Conservation (phyloP, 1,140 invertebrate species). For the Lysiphlebus fabarum region DNA sequence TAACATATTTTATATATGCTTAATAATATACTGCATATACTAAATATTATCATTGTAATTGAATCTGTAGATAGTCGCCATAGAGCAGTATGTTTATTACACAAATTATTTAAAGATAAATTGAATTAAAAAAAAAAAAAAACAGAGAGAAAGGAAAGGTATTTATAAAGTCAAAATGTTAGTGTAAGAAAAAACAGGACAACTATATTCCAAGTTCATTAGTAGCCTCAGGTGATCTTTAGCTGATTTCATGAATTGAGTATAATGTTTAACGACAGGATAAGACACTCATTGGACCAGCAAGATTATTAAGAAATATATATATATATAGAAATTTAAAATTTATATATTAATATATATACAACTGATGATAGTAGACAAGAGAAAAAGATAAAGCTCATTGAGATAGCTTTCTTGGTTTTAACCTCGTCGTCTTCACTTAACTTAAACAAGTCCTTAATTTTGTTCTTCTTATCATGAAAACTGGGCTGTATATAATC, state of each 20-base stretch:
- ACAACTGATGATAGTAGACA: not conserved
- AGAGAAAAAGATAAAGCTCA: constrained; percentile 31
- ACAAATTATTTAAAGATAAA: not conserved
- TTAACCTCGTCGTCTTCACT: constrained; percentile 27
- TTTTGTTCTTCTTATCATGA: constrained; percentile 32
- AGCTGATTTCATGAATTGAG: too few species aligned
- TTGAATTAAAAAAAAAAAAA: not conserved
- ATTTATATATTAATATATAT: too few species aligned
- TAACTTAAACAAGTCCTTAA: constrained; percentile 40
- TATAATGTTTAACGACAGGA: too few species aligned
- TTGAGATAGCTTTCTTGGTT: constrained; percentile 33
- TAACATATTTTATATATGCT: not conserved
- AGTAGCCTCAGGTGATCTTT: too few species aligned
- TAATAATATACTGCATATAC: too few species aligned
- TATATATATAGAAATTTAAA: too few species aligned
- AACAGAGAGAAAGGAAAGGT: not conserved
- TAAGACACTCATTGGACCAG: not conserved
- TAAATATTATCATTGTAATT: constrained; percentile 2
- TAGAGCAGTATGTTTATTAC: constrained; percentile 12
- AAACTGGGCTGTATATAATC: constrained; percentile 24
- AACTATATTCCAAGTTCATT: too few species aligned
- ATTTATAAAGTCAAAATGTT: too few species aligned
- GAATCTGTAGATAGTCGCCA: constrained; percentile 7
- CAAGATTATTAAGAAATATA: too few species aligned
- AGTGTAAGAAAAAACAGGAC: too few species aligned